Percentiles rank a stretch among this genome's conserved stretches.
Conservation (phyloP, 2,888 invertebrate genomes). For the Hetaerina titia region DNA sequence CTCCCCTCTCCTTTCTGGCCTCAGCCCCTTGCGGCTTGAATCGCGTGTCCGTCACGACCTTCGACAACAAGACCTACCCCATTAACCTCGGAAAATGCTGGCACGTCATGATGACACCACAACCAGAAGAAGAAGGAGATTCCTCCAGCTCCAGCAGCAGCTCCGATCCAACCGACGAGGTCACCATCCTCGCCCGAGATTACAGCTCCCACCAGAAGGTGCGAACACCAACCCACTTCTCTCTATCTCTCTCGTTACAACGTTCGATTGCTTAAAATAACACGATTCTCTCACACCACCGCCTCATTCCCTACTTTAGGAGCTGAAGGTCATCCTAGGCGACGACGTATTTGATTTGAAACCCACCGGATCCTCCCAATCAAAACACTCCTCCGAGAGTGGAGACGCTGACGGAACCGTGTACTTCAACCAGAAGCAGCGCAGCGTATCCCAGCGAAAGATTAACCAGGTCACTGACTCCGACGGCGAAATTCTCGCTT, state of each 20-base stretch:
- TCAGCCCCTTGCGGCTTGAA: conserved; percentile 84
- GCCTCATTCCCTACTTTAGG: conserved; percentile 72
- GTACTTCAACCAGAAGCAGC: conserved; percentile 72
- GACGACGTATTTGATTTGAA: conserved; percentile 77
- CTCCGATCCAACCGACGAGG: conserved; percentile 74
- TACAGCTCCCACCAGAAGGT: conserved; percentile 73
- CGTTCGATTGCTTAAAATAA: too few species aligned
- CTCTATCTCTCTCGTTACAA: too few species aligned
- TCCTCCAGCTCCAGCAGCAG: conserved; percentile 72
- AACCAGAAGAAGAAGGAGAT: conserved; percentile 76
- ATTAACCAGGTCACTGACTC: conserved; percentile 77
- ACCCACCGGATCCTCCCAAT: conserved; percentile 68
- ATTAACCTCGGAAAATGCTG: conserved; percentile 79
- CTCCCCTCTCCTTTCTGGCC: conserved; percentile 68
- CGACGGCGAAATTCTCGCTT: conserved; percentile 74
- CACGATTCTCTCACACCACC: too few species aligned
- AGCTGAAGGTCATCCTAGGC: conserved; percentile 78
- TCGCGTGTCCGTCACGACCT: conserved; percentile 80
- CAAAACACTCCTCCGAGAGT: conserved; percentile 73
- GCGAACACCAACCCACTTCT: neutral
- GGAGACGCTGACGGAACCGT: conserved; percentile 72
- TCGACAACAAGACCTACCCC: conserved; percentile 83
- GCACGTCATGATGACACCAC: conserved; percentile 80
- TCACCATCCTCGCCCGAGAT: conserved; percentile 77
- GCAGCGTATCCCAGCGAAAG: conserved; percentile 74